phyloP scores from a whole-genome alignment of 1,140 invertebrate species.

The Bombus confusus region DNA sequence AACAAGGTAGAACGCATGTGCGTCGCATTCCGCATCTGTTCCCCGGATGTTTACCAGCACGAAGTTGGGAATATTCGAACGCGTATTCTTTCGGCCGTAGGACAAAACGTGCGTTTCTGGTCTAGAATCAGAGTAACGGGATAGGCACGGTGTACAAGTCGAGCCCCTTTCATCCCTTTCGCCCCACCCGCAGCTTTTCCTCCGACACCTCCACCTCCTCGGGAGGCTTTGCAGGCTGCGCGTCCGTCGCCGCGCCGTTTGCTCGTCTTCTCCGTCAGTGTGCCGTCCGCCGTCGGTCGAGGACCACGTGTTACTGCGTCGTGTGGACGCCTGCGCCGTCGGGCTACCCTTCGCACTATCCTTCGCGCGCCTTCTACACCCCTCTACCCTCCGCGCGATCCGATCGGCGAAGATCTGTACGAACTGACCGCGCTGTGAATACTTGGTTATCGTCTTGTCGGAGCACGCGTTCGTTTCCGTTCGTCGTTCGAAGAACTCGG shows the following conservation, averaged over 20 bases:
- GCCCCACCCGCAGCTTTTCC: conserved; percentile 35
- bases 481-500: neutral
- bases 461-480: neutral
- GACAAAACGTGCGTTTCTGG: conserved; percentile 55
- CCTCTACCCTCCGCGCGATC: neutral
- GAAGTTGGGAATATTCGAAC: conserved; percentile 37
- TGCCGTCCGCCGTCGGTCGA: conserved; percentile 80
- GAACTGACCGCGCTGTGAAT: neutral
- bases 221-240: conserved; percentile 70
- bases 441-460: neutral
- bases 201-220: conserved; percentile 55
- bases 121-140: conserved; percentile 4
- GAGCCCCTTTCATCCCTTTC: conserved; percentile 33
- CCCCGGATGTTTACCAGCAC: conserved; percentile 4
- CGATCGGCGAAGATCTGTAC: neutral
- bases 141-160: conserved; percentile 32
- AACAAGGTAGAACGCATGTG: conserved; percentile 14
- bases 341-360: conserved; percentile 38
- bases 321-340: conserved; percentile 46
- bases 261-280: conserved; percentile 77
- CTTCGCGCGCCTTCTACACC: conserved; percentile 46
- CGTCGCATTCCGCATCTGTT: conserved; percentile 9
- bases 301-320: conserved; percentile 73
- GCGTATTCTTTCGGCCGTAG: conserved; percentile 20
- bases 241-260: conserved; percentile 71